Base-by-base conservation (phyloP, 1,140 invertebrate species). In the Ectropis grisescens region DNA sequence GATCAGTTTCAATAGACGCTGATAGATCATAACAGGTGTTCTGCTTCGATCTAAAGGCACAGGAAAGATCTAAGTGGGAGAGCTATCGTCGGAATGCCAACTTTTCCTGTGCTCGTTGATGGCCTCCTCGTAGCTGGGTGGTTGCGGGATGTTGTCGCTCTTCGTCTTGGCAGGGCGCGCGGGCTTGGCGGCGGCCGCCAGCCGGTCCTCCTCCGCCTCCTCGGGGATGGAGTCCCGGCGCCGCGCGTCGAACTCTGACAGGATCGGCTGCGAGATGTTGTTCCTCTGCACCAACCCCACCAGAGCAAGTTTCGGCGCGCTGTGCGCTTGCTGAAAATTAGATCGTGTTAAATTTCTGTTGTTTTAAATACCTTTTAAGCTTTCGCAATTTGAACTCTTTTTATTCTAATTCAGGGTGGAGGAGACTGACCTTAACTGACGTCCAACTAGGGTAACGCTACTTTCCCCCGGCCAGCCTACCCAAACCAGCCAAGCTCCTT, bases 241-340 rank as follows among this genome's bases (percentile, higher is more conserved):
- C 41, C 61, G 82, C 40, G 52, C 69, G 69, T 81, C 72, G 42
- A 51, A 76, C 31, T 78, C 76, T 30, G 80, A 70, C 4, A 87
- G 66, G 11, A 76, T 81, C 13, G 85, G 85, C 41, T 86, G 85
- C 1, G 85, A 86, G 46, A 86, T 86, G 37, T 85, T 85, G 55
- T 85, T 86, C 29, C 79, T 72, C 59, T 85, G 84, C 52, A 81
- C 84, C 31, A 85, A 26, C 9, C 51, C 51, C 4, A 45, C 14
- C 9, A 55, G 5, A 5, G 32, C 47, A 2, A 75, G 64, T 58
- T 87, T 87, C 32, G 85, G 85, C n/a, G 85, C 85, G 62, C 85
- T 86, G 57, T 86, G 83, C 35, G 85, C 85, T 54, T 85, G 76
- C 82, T 83, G 57, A 19, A 58, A 70, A 32, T 45, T 13, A 23